These are phyloP conservation scores for Antitype chi DNA, from an alignment of 2,888 invertebrate species.

Conservation along the genomic window DNA sequence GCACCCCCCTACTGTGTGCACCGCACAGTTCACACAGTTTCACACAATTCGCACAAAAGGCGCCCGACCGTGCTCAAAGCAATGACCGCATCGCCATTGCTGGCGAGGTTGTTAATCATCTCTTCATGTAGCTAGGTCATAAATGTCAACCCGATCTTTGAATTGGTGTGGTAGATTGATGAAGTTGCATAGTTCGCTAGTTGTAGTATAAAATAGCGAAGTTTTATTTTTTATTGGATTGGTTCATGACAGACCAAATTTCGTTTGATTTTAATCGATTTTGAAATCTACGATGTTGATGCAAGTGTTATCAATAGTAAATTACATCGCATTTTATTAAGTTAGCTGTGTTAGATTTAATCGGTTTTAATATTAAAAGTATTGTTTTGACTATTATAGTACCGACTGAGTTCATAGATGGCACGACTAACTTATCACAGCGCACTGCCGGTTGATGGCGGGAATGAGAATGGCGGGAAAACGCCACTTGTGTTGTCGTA, in stretches of 20 bases:
- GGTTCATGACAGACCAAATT: neutral
- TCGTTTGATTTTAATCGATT: neutral
- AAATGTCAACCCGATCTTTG: slow-evolving; percentile 22
- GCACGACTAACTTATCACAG: too few relatives aligned
- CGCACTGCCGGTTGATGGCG: too few relatives aligned
- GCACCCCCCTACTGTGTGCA: slow-evolving; percentile 11
- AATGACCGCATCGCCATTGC: slow-evolving; percentile 31
- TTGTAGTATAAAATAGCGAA: neutral
- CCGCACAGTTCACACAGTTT: neutral
- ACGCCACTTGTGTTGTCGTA: too few relatives aligned
- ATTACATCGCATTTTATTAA: too few relatives aligned
- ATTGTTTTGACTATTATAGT: too few relatives aligned
- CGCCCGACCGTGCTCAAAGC: slow-evolving; percentile 31
- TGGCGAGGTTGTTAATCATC: slow-evolving; percentile 48
- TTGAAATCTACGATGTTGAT: neutral
- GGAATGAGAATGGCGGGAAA: too few relatives aligned
- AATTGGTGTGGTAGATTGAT: slow-evolving; percentile 4
- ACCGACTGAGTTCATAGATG: too few relatives aligned
- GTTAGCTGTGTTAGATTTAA: too few relatives aligned
- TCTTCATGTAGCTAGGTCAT: slow-evolving; percentile 20
- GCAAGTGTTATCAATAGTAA: too few relatives aligned
- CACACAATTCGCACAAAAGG: slow-evolving; percentile 40
- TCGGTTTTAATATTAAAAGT: too few relatives aligned
- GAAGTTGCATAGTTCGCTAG: neutral
- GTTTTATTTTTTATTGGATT: neutral